These are phyloP conservation scores for Coenonympha arcania DNA, from an alignment of 2,888 invertebrate genomes.

Conservation along the genomic window DNA sequence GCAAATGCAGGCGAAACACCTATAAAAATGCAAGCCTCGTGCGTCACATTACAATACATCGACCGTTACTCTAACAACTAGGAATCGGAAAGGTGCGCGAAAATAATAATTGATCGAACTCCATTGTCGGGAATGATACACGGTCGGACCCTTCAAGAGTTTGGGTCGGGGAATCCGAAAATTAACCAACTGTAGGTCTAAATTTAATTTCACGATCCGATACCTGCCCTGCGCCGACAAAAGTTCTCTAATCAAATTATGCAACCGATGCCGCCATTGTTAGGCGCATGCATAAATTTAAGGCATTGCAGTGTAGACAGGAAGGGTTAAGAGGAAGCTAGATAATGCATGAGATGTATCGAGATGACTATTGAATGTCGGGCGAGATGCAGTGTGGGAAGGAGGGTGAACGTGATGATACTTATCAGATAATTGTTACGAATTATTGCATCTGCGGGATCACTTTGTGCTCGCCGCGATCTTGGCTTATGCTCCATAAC, in stretches of 20 bases:
- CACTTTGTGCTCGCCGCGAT: slow-evolving; percentile 30
- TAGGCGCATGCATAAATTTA: slow-evolving; percentile 66
- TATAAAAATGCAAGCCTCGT: slow-evolving; percentile 48
- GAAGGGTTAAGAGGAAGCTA: slow-evolving; percentile 60
- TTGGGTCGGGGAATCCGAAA: slow-evolving; percentile 66
- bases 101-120: slow-evolving; percentile 70
- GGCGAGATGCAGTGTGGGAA: slow-evolving; percentile 55
- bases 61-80: slow-evolving; percentile 71
- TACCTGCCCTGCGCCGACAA: slow-evolving; percentile 68
- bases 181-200: slow-evolving; percentile 72
- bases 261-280: slow-evolving; percentile 70
- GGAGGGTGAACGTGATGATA: slow-evolving; percentile 65
- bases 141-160: slow-evolving; percentile 55
- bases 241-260: slow-evolving; percentile 72
- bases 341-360: slow-evolving; percentile 59
- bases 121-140: slow-evolving; percentile 65
- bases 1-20: slow-evolving; percentile 60
- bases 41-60: slow-evolving; percentile 63
- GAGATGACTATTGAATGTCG: slow-evolving; percentile 57
- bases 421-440: slow-evolving; percentile 73
- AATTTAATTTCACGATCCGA: slow-evolving; percentile 72
- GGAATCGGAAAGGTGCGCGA: slow-evolving; percentile 68
- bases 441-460: slow-evolving; percentile 55
- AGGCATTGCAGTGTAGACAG: slow-evolving; percentile 63
- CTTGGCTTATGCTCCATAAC: background rate